Evolutionary conservation across 2,888 invertebrate genomes (phyloP).

Genomic region (Lagria hirta): DNA sequence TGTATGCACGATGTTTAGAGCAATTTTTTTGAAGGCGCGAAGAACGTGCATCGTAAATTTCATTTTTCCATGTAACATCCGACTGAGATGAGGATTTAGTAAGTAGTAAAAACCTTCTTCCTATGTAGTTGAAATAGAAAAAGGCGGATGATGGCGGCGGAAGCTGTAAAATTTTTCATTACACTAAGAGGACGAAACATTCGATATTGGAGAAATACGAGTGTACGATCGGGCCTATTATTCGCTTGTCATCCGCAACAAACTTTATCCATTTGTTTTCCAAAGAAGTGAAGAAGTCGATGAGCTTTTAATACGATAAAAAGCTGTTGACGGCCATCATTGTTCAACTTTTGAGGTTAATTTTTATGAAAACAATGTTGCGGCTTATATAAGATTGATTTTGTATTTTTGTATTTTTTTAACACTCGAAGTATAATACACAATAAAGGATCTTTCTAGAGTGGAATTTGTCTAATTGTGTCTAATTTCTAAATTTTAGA

Average conservation of each 20-base stretch:
- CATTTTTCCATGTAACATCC: slow-evolving; percentile 34
- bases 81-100: slow-evolving; percentile 37
- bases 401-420: neutral
- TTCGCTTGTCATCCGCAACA: slow-evolving; percentile 41
- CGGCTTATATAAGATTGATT: slow-evolving; percentile 7
- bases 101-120: slow-evolving; percentile 38
- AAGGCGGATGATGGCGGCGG: slow-evolving; percentile 31
- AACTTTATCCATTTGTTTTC: slow-evolving; percentile 33
- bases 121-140: slow-evolving; percentile 41
- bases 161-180: slow-evolving; percentile 48
- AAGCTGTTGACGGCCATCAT: slow-evolving; percentile 3
- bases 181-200: slow-evolving; percentile 42
- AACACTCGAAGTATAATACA: no score
- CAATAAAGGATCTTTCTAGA: no score
- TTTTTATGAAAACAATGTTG: slow-evolving; percentile 13
- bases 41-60: slow-evolving; percentile 34
- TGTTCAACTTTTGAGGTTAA: slow-evolving; percentile 12
- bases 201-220: slow-evolving; percentile 41
- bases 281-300: slow-evolving; percentile 35
- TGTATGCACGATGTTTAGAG: slow-evolving; percentile 5
- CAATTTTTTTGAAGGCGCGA: slow-evolving; percentile 16
- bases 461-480: no score
- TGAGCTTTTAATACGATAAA: slow-evolving; percentile 22
- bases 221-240: slow-evolving; percentile 44
- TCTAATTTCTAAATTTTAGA: no score